Evolutionary conservation across 2,797 vertebrate genomes (phyloP), one percentile per base, ranked within the genome.

Genomic region (Hypotaenidia philippensis): DNA sequence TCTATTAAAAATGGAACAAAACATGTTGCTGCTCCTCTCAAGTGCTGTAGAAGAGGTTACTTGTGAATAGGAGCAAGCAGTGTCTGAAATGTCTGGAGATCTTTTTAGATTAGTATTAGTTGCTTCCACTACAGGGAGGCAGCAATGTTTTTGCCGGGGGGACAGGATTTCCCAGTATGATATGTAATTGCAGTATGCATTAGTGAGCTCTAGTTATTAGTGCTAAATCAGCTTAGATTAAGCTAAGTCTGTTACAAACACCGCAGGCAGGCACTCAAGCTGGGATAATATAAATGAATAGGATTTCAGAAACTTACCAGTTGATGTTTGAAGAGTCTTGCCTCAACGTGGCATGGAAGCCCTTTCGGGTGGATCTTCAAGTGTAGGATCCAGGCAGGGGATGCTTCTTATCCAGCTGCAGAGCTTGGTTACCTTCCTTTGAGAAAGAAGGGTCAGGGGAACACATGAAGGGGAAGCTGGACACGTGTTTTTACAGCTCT

Each of bases 181-280:
- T 75, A 32, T 20, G 9, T 77, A 92, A 88, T 87, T 88, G 90
- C 92, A 89, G 61, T 90, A 78, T 92, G 77, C 89, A 90, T 96
- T 91, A 92, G 80, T 76, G 61, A 93, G 76, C 87, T 88, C 76
- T 64, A 78, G 95, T 91, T 95, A 91, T 92, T 90, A 97, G 57
- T 44, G 69, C 72, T 75, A 96, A 96, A 94, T 95, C 93, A 93
- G 69, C 77, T 94, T 77, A 82, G 92, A 89, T 91, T 89, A 91
- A 92, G 75, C 91, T 79, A 71, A 94, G 3, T 78, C 87, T 70
- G 64, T 94, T 93, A 95, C 77, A 82, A 87, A 94, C 89, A 88
- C 76, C 68, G 21, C 72, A 75, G 74, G 55, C 60, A 61, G 63
- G 65, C 93, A 53, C 83, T 92, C 52, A 80, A 64, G 8, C 69